Evolutionary conservation across 1,140 invertebrate species (phyloP).

Genomic region (Vanessa tameamea): DNA sequence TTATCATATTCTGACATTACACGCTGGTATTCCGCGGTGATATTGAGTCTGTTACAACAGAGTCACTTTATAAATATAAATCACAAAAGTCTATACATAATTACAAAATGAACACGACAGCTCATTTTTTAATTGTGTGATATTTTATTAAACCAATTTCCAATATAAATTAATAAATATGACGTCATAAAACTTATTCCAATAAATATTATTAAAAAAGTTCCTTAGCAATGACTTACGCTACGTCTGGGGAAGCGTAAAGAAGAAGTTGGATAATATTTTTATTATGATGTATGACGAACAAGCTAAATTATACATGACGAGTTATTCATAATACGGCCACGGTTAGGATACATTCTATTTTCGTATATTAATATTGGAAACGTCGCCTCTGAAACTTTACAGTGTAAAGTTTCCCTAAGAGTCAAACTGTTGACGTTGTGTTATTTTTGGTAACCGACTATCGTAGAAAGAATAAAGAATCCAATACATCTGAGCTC

Average conservation of each 20-base stretch:
- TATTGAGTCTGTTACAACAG: no score
- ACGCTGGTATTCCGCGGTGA: no score
- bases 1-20: no score
- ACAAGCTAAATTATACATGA: conserved; percentile 57
- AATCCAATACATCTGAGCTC: neutral
- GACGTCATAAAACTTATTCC: neutral
- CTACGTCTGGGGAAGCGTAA: neutral
- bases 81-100: no score
- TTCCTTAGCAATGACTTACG: conserved; percentile 15
- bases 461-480: conserved; percentile 55
- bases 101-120: neutral
- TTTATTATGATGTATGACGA: conserved; percentile 55
- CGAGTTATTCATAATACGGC: conserved; percentile 56
- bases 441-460: conserved; percentile 64
- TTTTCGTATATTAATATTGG: conserved; percentile 49
- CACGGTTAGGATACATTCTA: conserved; percentile 45
- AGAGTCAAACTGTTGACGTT: conserved; percentile 50
- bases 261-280: conserved; percentile 1
- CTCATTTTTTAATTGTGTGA: neutral
- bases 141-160: conserved; percentile 1
- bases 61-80: no score
- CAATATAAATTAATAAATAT: neutral
- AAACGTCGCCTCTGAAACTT: conserved; percentile 56
- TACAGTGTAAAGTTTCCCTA: conserved; percentile 66
- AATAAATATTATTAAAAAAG: conserved; percentile 18